Conservation (phyloP, 2,797 vertebrate genomes). For the Etheostoma perlongum region DNA sequence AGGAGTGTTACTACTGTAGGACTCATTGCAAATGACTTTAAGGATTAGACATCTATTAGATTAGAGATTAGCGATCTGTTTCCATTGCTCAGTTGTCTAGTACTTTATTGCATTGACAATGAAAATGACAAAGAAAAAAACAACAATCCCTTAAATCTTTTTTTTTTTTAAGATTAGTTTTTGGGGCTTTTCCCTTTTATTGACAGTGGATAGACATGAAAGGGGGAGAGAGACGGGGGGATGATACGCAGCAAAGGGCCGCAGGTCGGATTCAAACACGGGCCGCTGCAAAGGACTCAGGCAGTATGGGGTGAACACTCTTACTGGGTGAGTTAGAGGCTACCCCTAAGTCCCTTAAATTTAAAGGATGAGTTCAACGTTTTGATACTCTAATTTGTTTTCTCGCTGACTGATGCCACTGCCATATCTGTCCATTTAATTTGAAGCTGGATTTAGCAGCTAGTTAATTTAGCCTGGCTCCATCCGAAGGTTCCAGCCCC, state of each 20-base stretch:
- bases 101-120: not conserved
- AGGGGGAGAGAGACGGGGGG: no score
- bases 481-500: not conserved
- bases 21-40: slow-evolving; percentile 11
- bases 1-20: not conserved
- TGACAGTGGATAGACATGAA: no score
- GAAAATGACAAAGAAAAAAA: not conserved
- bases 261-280: no score
- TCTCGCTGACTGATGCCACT: not conserved
- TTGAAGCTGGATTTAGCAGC: not conserved
- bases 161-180: no score
- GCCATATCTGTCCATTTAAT: not conserved
- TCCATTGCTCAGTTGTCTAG: slow-evolving; percentile 16
- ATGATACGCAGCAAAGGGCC: no score
- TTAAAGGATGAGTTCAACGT: not conserved
- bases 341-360: not conserved
- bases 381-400: not conserved
- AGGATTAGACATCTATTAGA: not conserved
- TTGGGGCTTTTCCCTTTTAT: no score
- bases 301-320: no score
- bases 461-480: not conserved
- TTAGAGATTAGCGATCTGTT: not conserved
- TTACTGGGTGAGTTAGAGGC: no score
- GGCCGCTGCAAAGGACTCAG: no score
- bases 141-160: no score